Conservation (phyloP, 2,797 vertebrate genomes). For the Xyrichtys novacula region DNA sequence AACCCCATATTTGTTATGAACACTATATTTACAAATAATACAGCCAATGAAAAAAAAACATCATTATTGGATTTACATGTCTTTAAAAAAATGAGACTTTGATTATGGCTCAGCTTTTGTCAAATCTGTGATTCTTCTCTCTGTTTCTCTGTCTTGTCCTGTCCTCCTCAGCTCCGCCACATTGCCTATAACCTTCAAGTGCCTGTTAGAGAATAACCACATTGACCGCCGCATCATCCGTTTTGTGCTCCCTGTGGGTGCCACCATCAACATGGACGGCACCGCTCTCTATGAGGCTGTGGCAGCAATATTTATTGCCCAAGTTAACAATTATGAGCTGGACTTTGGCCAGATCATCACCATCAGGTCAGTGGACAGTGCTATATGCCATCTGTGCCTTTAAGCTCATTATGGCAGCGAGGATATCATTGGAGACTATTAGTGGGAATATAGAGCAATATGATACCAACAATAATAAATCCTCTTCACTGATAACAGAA, state of each 20-base stretch:
- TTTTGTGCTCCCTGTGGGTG: conserved; percentile 94
- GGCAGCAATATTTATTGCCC: conserved; percentile 96
- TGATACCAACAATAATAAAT: conserved; percentile 28
- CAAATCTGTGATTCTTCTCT: background rate
- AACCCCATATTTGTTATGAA: too few relatives aligned
- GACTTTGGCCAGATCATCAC: conserved; percentile 98
- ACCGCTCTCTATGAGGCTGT: conserved; percentile 95
- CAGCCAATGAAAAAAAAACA: too few relatives aligned
- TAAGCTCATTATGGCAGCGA: conserved; percentile 44
- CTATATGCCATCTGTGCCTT: conserved; percentile 38
- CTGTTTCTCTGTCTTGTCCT: background rate
- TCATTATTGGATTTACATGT: too few relatives aligned
- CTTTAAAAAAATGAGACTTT: too few relatives aligned
- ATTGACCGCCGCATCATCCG: conserved; percentile 95
- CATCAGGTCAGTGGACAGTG: conserved; percentile 88
- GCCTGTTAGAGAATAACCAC: conserved; percentile 97
- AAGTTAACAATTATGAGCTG: conserved; percentile 97
- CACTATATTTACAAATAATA: too few relatives aligned
- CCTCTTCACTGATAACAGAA: conserved; percentile 3
- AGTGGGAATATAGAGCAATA: conserved; percentile 33
- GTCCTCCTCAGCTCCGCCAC: conserved; percentile 90
- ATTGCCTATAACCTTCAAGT: conserved; percentile 98
- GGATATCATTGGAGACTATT: too few relatives aligned
- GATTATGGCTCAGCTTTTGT: too few relatives aligned
- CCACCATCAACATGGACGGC: conserved; percentile 98